These are phyloP conservation scores for Oncorhynchus keta DNA, from an alignment of 2,113 vertebrate species.

Conservation along the genomic window DNA sequence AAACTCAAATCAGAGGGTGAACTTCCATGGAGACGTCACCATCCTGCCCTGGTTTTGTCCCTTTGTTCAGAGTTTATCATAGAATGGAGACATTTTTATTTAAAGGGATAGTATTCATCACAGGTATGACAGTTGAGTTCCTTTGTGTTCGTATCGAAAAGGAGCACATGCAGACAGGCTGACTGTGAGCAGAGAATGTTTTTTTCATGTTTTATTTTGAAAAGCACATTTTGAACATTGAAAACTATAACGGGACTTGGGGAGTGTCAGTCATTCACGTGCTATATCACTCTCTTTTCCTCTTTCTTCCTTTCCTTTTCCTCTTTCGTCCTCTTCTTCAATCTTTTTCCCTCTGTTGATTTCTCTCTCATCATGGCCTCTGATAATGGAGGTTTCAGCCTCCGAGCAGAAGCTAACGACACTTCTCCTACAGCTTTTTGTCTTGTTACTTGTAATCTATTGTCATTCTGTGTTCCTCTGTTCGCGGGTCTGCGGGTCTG, in stretches of 20 bases:
- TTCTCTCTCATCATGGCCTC: background rate
- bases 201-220: background rate
- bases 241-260: background rate
- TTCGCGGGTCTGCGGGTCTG: background rate
- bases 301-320: background rate
- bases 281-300: background rate
- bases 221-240: background rate
- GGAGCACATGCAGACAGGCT: background rate
- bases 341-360: background rate
- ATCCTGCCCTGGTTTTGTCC: conserved; percentile 45
- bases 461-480: background rate
- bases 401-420: background rate
- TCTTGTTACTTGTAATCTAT: background rate
- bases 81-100: background rate
- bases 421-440: background rate
- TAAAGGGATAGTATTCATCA: background rate
- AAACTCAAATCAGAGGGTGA: no score
- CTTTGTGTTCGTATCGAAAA: background rate
- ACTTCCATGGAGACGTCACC: conserved; percentile 7
- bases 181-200: background rate
- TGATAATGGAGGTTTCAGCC: background rate
- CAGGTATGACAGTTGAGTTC: background rate
- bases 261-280: background rate
- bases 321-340: background rate
- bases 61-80: background rate